Conservation (phyloP, 2,888 invertebrate genomes). For the Phanerotoma sp. region DNA sequence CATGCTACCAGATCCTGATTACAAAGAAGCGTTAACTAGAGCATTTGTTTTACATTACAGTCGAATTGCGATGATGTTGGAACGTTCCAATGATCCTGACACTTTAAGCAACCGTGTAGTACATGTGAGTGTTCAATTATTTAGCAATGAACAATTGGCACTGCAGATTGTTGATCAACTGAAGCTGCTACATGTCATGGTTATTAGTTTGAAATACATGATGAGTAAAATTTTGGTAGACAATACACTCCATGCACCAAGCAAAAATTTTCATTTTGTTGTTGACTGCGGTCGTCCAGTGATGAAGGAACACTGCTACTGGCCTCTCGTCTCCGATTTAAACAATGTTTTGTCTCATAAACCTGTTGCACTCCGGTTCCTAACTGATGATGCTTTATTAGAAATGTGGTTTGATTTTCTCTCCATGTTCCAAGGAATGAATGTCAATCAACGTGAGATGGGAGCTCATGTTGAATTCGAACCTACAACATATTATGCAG, state of each 20-base stretch:
- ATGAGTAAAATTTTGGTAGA: constrained; percentile 88
- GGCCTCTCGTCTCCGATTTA: constrained; percentile 96
- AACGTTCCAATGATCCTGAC: constrained; percentile 82
- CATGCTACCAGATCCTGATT: constrained; percentile 92
- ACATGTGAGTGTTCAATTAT: constrained; percentile 95
- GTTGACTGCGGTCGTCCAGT: constrained; percentile 90
- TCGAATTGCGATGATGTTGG: constrained; percentile 88
- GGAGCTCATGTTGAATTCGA: constrained; percentile 95
- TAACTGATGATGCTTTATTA: constrained; percentile 84
- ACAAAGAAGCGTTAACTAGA: constrained; percentile 91
- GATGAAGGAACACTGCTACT: constrained; percentile 98
- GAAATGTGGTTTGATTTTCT: constrained; percentile 96
- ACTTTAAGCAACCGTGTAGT: constrained; percentile 94
- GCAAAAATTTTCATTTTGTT: constrained; percentile 82
- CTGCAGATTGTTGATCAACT: constrained; percentile 88
- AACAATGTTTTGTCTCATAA: constrained; percentile 94
- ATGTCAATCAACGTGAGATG: constrained; percentile 89
- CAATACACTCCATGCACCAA: constrained; percentile 79
- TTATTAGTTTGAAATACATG: constrained; percentile 87
- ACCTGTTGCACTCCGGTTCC: constrained; percentile 86
- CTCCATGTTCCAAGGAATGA: constrained; percentile 97
- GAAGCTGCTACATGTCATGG: constrained; percentile 90
- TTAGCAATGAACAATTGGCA: constrained; percentile 91
- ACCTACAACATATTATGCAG: constrained; percentile 95
- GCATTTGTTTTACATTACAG: constrained; percentile 97